Conservation (phyloP, 2,888 invertebrate genomes). For the Acronicta alni region DNA sequence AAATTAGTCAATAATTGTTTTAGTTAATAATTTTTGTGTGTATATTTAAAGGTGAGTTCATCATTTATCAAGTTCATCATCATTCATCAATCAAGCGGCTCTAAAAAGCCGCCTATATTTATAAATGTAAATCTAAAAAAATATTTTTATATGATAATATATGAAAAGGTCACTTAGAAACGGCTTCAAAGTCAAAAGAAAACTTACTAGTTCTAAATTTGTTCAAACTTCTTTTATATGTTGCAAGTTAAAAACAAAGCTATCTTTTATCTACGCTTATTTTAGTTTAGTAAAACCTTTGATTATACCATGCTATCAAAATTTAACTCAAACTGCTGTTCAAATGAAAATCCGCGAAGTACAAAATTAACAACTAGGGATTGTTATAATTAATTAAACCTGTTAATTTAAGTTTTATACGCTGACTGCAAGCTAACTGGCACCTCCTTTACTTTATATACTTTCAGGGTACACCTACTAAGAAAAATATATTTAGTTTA, state of each 20-base stretch:
- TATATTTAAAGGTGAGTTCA: conserved; percentile 36
- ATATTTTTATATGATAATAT: neutral
- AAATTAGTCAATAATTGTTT: conserved; percentile 8
- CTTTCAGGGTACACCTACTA: neutral
- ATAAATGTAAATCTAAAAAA: too few relatives aligned
- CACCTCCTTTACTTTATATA: neutral
- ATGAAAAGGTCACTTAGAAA: too few relatives aligned
- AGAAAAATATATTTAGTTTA: too few relatives aligned
- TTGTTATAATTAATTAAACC: conserved; percentile 27
- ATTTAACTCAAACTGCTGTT: neutral
- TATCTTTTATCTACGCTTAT: too few relatives aligned
- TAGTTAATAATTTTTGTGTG: conserved; percentile 2
- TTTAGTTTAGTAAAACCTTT: neutral
- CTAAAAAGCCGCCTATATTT: too few relatives aligned
- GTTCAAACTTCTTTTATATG: too few relatives aligned
- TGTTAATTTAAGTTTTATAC: conserved; percentile 25
- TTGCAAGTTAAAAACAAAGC: too few relatives aligned
- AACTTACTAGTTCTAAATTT: too few relatives aligned
- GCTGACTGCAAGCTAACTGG: neutral
- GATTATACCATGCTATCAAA: conserved; percentile 8
- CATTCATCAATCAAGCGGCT: neutral
- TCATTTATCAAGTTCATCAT: too few relatives aligned
- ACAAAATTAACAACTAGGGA: conserved; percentile 16
- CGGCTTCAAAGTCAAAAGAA: too few relatives aligned
- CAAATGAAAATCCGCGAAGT: conserved; percentile 21